Base-by-base conservation (phyloP, 2,888 invertebrate genomes). In the Stenotaenia linearis region DNA sequence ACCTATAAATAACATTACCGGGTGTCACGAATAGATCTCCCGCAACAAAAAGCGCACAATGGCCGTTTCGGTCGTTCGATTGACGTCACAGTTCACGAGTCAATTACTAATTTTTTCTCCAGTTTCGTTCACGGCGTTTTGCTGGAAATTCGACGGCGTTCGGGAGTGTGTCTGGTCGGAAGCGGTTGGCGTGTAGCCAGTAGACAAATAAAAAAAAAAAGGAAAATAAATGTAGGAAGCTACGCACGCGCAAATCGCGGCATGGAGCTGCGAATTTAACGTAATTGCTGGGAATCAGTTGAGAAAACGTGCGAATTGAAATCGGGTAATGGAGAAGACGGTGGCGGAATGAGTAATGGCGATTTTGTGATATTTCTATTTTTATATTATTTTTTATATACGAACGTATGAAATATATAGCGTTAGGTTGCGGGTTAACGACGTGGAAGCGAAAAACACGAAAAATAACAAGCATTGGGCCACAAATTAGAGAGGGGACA, bases 131-230 rank as follows among this genome's bases (percentile, higher is more conserved):
- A 28, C 28, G 28, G 69, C 69, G 25, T 69, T 69, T 28, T 28
- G 10, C 69, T 28, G 69, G 21, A 69, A 69, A 69, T 69, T 69
- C 25, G 69, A 69, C 69, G 28, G 23, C 69, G 23, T 69, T 69
- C 25, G 23, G 69, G 25, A 61, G n/a, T 28, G 69, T 69, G 69
- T 69, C 69, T 69, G 69, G 28, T 69, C 69, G 69, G 69, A 69
- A 69, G 28, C n/a, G n/a, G 25, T 69, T 69, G 69, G 69, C 69
- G 69, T n/a, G 69, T 69, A 69, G 69, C 69, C 69, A 69, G n/a
- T 28, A 69, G 69, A 69, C 69, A 69, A 28, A 69, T 12, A 28
- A 69, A 69, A 25, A 25, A n/a, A n/a, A n/a, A n/a, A n/a, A n/a
- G n/a, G n/a, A n/a, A n/a, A n/a, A n/a, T n/a, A n/a, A n/a, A n/a